Conservation (phyloP, 2,113 vertebrate genomes). For the Potamarius usumacintae region DNA sequence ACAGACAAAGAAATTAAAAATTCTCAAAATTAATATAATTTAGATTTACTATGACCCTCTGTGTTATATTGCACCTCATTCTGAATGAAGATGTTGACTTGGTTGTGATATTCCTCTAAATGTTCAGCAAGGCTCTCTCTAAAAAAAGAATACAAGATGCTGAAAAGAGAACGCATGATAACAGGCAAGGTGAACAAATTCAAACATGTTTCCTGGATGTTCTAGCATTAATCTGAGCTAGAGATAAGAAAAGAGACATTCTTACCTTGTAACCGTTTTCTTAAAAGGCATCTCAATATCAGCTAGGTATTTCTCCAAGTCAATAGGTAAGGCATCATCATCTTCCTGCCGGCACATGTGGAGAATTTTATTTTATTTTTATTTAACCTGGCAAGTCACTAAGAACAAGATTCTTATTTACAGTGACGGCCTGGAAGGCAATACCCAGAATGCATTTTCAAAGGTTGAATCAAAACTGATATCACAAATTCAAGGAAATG, state of each 20-base stretch:
- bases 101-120: slow-evolving; percentile 84
- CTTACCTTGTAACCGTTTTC: slow-evolving; percentile 87
- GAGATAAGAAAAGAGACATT: slow-evolving; percentile 12
- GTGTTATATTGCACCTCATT: slow-evolving; percentile 70
- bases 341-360: slow-evolving; percentile 74
- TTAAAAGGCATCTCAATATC: slow-evolving; percentile 89
- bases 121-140: slow-evolving; percentile 86
- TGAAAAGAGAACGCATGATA: slow-evolving; percentile 3
- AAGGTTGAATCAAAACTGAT: not conserved
- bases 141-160: slow-evolving; percentile 8
- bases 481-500: not conserved
- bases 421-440: not conserved
- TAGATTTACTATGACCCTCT: not conserved
- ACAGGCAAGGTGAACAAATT: slow-evolving; percentile 2
- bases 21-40: not conserved
- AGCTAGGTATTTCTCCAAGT: slow-evolving; percentile 82
- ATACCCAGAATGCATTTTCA: not conserved
- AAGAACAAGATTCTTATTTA: no score
- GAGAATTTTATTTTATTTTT: no score
- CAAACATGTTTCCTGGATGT: not conserved
- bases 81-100: slow-evolving; percentile 81
- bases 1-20: slow-evolving; percentile 4
- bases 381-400: no score
- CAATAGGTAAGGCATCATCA: slow-evolving; percentile 80
- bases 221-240: not conserved